These are phyloP conservation scores for Parelbella ahira DNA, from an alignment of 2,888 invertebrate genomes.

Conservation along the genomic window DNA sequence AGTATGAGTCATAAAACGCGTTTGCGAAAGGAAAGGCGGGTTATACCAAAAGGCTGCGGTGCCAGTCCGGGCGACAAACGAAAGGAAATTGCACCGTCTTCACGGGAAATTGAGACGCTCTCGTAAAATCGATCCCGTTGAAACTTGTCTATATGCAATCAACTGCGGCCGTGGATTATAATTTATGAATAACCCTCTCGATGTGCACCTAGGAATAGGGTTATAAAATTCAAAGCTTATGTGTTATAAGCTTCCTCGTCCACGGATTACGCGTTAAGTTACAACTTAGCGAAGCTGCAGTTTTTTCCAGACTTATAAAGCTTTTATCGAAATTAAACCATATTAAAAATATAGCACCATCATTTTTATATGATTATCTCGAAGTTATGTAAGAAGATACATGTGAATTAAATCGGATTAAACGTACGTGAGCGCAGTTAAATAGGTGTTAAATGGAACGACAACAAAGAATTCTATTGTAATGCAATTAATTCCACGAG, in stretches of 20 bases:
- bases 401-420: too few relatives aligned
- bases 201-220: slow-evolving; percentile 28
- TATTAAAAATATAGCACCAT: too few relatives aligned
- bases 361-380: too few relatives aligned
- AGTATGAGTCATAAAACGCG: slow-evolving; percentile 13
- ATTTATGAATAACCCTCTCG: slow-evolving; percentile 35
- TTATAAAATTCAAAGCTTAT: slow-evolving; percentile 18
- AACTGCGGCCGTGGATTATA: slow-evolving; percentile 31
- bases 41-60: slow-evolving; percentile 19
- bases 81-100: slow-evolving; percentile 65
- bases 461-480: slow-evolving; percentile 37
- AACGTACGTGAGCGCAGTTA: neutral
- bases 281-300: neutral
- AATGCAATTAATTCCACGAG: slow-evolving; percentile 50
- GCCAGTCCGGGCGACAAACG: slow-evolving; percentile 47
- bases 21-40: slow-evolving; percentile 6
- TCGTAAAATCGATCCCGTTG: slow-evolving; percentile 51
- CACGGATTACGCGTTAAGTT: neutral
- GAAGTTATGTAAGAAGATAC: too few relatives aligned
- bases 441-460: slow-evolving; percentile 4
- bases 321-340: neutral
- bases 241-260: slow-evolving; percentile 1
- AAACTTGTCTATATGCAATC: slow-evolving; percentile 35
- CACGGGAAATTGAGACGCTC: slow-evolving; percentile 66
- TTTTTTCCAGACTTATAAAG: neutral